Base-by-base conservation (phyloP, 37 sponge, comb jelly and placozoan species). In the Spongilla lacustris region DNA sequence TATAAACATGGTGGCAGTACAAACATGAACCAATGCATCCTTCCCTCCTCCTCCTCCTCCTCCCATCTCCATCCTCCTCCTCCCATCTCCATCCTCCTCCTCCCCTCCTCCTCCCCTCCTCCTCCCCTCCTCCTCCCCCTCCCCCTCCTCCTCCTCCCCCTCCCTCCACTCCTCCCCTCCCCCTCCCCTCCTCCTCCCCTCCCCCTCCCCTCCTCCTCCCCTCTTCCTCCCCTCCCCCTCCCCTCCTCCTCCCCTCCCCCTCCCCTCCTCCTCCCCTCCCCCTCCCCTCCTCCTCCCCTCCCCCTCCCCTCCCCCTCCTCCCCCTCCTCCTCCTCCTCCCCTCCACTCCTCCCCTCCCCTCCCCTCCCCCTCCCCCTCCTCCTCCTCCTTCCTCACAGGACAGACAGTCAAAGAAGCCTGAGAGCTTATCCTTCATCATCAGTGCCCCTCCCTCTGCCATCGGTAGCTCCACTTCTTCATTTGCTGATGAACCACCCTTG, bases 91-190 rank as follows among this genome's bases (percentile, higher is more conserved):
- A 10, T 8, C 1, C 76, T 75, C 50, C 78, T 49, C 6, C 34
- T 6, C 9, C 23, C 75, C 29, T 8, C 75, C 12, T 14, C 4
- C 34, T 32, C 12, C 9, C 34, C 29, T 41, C 41, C 41, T 6
- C 41, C 41, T 41, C 41, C 6, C 41, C 41, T 41, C 6, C 41
- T 50, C 66, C 81, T 67, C 81, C 70, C 81, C 66, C 81, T 68
- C 81, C 30, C 70, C 22, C 74, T 32, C 74, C 68, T 30, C 48
- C 83, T 22, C 50, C 68, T 69, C 49, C 81, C 70, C 31, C 37
- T 74, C 66, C 81, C 35, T 69, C 68, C 81, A 10, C 81, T 81
- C 81, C 49, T 69, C 66, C 81, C 49, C 36, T 19, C 70, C 49
- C 70, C 68, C 70, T 19, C 36, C 36, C 70, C 35, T 34, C 68